Base-by-base conservation (phyloP, 1,140 invertebrate genomes). In the Cherax quadricarinatus region DNA sequence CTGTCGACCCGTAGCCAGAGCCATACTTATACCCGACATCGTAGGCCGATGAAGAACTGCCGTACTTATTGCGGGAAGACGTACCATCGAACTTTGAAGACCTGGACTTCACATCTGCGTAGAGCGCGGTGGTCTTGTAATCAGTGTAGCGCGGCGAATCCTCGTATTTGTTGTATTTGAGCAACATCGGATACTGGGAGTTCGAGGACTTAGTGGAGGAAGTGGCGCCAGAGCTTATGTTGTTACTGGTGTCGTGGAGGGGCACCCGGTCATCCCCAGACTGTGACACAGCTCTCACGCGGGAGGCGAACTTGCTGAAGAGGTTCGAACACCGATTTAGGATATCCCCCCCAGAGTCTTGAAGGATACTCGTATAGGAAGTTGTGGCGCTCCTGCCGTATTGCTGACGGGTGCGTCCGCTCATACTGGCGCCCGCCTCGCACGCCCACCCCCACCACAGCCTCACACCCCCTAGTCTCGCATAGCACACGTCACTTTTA, bases 381-480 rank as follows among this genome's bases (percentile, higher is more conserved):
- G 93, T 93, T 41, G 93, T 93, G 91, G 93, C 93, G 85, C 93
- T 93, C 48, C 93, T 86, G 91, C 93, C 93, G 91, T 93, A 93
- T 70, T 93, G 93, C 57, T 91, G 93, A 86, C 93, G 88, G 86
- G 86, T 90, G 85, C 88, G 89, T 79, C 93, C 91, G 88, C 91
- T 93, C 93, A 93, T 93, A 86, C 89, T 89, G 88, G 51, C 88
- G 60, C 48, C 66, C 49, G 89, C 89, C 57, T 14, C 87, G 73
- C 85, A 73, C 51, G 24, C 57, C 75, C 75, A 51, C 75, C 78
- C 83, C 84, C 84, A 53, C 90, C 84, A 70, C 79, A 12, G 6
- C 87, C 75, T 21, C 70, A 12, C 73, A 70, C 18, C 53, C 83
- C 51, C 85, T 57, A 86, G n/a, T 51, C 57, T 30, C 83, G 53